Percentiles rank a stretch among this genome's conserved stretches.
phyloP scores from a whole-genome alignment of 2,113 vertebrate species.

The Rissa tridactyla region DNA sequence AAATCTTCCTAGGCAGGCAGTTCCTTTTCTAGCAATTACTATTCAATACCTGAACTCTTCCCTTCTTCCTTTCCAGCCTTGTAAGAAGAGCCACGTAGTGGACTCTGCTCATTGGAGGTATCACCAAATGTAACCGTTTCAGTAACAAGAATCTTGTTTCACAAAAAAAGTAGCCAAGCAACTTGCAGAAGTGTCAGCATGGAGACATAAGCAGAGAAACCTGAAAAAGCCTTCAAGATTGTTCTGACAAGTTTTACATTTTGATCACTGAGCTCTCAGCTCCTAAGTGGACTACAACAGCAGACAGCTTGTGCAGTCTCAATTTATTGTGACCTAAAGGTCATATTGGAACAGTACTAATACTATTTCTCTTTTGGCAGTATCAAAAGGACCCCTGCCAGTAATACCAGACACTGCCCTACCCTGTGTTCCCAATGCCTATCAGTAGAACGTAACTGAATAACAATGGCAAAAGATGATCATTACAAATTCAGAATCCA shows the following conservation, averaged over 20 bases:
- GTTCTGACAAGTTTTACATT: neutral
- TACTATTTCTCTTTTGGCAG: neutral
- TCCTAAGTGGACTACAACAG: neutral
- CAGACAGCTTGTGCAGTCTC: neutral
- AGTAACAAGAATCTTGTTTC: neutral
- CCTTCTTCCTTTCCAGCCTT: neutral
- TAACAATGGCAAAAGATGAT: neutral
- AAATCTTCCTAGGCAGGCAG: neutral
- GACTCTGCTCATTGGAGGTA: neutral
- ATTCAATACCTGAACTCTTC: neutral
- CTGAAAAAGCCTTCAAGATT: neutral
- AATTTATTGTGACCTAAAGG: neutral
- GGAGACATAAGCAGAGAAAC: neutral
- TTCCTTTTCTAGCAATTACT: neutral
- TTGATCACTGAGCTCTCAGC: neutral
- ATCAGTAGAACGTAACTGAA: neutral
- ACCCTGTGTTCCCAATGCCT: neutral
- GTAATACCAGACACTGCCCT: neutral
- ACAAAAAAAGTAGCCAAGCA: neutral
- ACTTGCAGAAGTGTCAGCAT: neutral
- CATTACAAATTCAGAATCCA: neutral
- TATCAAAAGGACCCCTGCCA: neutral
- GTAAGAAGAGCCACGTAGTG: neutral
- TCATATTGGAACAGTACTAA: neutral
- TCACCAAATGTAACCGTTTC: neutral